Conservation (phyloP, 1,140 invertebrate species). For the Zaprionus nigranus region DNA sequence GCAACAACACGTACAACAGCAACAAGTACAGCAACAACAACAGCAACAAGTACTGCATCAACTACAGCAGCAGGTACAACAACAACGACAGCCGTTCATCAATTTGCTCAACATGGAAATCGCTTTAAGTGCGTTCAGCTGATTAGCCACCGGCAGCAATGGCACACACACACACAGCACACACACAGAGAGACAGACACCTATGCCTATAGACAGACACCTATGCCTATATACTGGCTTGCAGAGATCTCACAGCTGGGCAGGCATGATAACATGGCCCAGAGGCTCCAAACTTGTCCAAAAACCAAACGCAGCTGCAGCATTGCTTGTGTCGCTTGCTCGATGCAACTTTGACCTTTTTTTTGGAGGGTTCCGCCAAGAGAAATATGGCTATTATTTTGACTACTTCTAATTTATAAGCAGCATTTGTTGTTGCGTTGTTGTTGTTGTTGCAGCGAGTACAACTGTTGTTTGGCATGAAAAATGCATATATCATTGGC, state of each 20-base stretch:
- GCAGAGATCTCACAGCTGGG: slow-evolving; percentile 60
- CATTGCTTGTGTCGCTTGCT: slow-evolving; percentile 32
- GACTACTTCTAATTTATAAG: slow-evolving; percentile 80
- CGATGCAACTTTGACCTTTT: slow-evolving; percentile 76
- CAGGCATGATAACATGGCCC: slow-evolving; percentile 59
- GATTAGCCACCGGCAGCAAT: slow-evolving; percentile 40
- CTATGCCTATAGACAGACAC: neutral
- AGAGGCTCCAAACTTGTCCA: slow-evolving; percentile 40
- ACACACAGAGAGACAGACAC: neutral
- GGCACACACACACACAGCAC: neutral
- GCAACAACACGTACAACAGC: neutral
- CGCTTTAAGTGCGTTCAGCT: slow-evolving; percentile 72
- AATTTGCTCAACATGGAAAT: slow-evolving; percentile 59
- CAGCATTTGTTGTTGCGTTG: slow-evolving; percentile 50
- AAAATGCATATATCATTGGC: slow-evolving; percentile 83
- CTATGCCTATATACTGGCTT: slow-evolving; percentile 15
- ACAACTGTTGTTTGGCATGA: slow-evolving; percentile 53
- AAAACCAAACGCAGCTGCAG: slow-evolving; percentile 63
- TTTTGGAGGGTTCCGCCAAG: slow-evolving; percentile 64
- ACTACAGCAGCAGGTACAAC: neutral
- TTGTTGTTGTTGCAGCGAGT: slow-evolving; percentile 25
- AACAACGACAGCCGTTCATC: slow-evolving; percentile 23
- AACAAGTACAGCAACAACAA: neutral
- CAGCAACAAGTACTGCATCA: neutral
- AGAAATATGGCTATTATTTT: slow-evolving; percentile 82